Evolutionary conservation across 1,140 invertebrate species (phyloP).

Genomic region (Procambarus clarkii): DNA sequence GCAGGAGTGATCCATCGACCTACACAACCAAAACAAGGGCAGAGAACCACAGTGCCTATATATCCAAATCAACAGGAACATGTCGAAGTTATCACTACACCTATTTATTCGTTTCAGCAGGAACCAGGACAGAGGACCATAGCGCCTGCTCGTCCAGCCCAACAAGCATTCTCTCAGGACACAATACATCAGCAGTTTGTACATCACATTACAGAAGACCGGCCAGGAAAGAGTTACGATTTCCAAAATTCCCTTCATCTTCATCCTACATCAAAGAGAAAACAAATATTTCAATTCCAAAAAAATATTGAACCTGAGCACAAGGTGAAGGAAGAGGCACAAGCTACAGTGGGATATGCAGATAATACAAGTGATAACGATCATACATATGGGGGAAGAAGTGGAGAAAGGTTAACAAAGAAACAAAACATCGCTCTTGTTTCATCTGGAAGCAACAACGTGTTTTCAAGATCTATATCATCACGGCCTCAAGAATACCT

Average conservation of each 20-base stretch:
- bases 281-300: neutral
- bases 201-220: neutral
- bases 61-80: neutral
- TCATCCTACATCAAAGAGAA: neutral
- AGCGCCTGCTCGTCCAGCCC: neutral
- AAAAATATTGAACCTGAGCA: neutral
- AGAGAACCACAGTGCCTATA: neutral
- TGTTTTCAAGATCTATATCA: too few relatives aligned
- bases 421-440: too few relatives aligned
- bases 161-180: neutral
- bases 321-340: neutral
- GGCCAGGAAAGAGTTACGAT: neutral
- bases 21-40: too few relatives aligned
- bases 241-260: neutral
- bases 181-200: neutral
- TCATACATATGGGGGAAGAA: too few relatives aligned
- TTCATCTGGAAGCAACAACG: too few relatives aligned
- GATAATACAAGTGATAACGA: neutral
- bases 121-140: too few relatives aligned
- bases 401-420: too few relatives aligned
- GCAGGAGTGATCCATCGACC: too few relatives aligned
- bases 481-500: too few relatives aligned
- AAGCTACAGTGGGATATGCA: too few relatives aligned
- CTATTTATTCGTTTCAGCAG: too few relatives aligned
- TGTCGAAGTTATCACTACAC: neutral